Evolutionary conservation across 92 coral and sea anemone genomes (phyloP).

Genomic region (Blastomussa wellsi): DNA sequence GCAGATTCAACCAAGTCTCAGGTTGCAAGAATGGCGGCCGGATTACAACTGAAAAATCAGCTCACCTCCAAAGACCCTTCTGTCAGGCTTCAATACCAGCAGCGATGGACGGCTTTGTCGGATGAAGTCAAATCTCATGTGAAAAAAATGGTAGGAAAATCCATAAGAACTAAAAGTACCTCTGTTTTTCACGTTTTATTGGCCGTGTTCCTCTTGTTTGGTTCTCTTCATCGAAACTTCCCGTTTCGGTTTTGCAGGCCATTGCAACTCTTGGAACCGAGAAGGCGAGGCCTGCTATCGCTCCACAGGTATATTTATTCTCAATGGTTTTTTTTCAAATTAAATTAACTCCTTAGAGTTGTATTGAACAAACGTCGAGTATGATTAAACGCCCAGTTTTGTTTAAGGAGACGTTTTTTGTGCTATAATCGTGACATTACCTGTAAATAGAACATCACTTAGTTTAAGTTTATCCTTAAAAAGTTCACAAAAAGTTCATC

Average conservation of each 20-base stretch:
- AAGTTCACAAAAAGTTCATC: too few relatives aligned
- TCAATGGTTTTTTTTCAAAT: neutral
- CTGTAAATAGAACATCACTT: neutral
- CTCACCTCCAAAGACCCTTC: slow-evolving; percentile 90
- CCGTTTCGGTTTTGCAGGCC: slow-evolving; percentile 46
- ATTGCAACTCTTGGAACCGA: slow-evolving; percentile 89
- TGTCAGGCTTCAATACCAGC: slow-evolving; percentile 79
- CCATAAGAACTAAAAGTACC: neutral
- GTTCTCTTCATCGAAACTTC: neutral
- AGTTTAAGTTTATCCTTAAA: neutral
- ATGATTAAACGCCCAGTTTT: neutral
- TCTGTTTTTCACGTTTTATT: neutral
- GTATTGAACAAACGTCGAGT: neutral
- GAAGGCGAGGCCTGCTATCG: slow-evolving; percentile 89
- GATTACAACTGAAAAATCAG: slow-evolving; percentile 89
- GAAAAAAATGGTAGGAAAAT: slow-evolving; percentile 68
- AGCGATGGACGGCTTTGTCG: slow-evolving; percentile 83
- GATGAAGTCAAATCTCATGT: slow-evolving; percentile 61
- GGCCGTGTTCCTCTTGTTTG: neutral
- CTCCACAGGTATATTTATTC: slow-evolving; percentile 74
- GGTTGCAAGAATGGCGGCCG: slow-evolving; percentile 99
- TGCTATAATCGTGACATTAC: neutral
- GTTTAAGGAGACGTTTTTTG: neutral
- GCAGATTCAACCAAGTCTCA: slow-evolving; percentile 79
- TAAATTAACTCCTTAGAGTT: neutral